Percentiles rank a stretch among this genome's conserved stretches.
Evolutionary conservation across 1,140 invertebrate genomes (phyloP).

Genomic region (Meloidogyne chitwoodi): DNA sequence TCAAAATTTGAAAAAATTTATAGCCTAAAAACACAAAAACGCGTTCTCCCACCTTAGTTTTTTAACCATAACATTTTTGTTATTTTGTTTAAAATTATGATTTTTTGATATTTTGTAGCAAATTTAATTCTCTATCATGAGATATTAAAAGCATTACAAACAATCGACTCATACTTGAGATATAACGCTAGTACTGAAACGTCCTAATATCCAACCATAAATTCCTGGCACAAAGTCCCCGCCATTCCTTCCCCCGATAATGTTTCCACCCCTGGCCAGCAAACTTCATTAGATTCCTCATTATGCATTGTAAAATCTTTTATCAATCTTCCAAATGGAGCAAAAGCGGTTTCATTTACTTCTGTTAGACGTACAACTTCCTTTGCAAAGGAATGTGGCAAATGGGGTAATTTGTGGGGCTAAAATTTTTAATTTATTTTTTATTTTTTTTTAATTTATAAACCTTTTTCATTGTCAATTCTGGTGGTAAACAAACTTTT

Average conservation of each 20-base stretch:
- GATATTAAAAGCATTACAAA: not conserved
- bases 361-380: slow-evolving; percentile 30
- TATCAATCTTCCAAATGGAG: slow-evolving; percentile 28
- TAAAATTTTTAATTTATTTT: slow-evolving; percentile 6
- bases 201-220: slow-evolving; percentile 30
- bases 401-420: slow-evolving; percentile 7
- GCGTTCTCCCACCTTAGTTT: not conserved
- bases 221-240: slow-evolving; percentile 37
- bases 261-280: not conserved
- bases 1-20: too few species aligned
- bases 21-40: too few species aligned
- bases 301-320: slow-evolving; percentile 19
- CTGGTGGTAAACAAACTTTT: slow-evolving; percentile 10
- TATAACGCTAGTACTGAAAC: not conserved
- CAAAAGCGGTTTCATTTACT: slow-evolving; percentile 17
- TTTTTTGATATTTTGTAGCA: not conserved
- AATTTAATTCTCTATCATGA: not conserved
- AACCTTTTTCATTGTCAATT: slow-evolving; percentile 7
- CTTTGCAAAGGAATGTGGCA: slow-evolving; percentile 27
- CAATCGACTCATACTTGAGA: not conserved
- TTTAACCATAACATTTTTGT: not conserved
- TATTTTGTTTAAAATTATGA: not conserved
- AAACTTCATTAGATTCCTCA: not conserved
- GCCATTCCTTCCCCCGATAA: slow-evolving; percentile 16
- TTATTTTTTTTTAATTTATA: not conserved